Conservation (phyloP, 2,113 vertebrate genomes). For the Trematocara stigmaticum region DNA sequence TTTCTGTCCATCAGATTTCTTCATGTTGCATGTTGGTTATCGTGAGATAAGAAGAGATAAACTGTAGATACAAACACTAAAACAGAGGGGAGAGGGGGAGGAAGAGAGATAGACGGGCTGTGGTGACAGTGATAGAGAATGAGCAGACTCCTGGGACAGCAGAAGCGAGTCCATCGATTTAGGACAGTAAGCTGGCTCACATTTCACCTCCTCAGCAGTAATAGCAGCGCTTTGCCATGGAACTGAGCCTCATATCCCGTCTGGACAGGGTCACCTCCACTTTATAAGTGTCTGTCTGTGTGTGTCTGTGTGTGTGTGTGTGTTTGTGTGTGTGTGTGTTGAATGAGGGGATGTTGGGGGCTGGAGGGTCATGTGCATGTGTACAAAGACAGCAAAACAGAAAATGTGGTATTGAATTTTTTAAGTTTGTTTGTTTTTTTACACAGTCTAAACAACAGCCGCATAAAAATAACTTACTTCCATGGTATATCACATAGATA, state of each 20-base stretch:
- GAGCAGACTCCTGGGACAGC: slow-evolving; percentile 45
- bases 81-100: background rate
- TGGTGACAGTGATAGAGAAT: slow-evolving; percentile 57
- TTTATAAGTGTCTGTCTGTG: background rate
- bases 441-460: background rate
- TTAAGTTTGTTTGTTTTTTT: background rate
- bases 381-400: background rate
- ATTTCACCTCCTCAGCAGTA: slow-evolving; percentile 69
- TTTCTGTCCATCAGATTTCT: background rate
- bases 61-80: background rate
- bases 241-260: slow-evolving; percentile 59
- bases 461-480: background rate
- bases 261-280: slow-evolving; percentile 67
- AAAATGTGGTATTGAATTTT: background rate
- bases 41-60: background rate
- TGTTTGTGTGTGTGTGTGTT: background rate
- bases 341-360: background rate
- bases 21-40: background rate
- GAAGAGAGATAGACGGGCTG: slow-evolving; percentile 29
- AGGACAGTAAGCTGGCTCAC: slow-evolving; percentile 57
- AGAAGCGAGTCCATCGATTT: slow-evolving; percentile 63
- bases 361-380: background rate
- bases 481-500: background rate
- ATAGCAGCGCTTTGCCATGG: slow-evolving; percentile 32
- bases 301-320: background rate